Conservation (phyloP, 2,888 invertebrate genomes). For the Xestia c-nigrum region DNA sequence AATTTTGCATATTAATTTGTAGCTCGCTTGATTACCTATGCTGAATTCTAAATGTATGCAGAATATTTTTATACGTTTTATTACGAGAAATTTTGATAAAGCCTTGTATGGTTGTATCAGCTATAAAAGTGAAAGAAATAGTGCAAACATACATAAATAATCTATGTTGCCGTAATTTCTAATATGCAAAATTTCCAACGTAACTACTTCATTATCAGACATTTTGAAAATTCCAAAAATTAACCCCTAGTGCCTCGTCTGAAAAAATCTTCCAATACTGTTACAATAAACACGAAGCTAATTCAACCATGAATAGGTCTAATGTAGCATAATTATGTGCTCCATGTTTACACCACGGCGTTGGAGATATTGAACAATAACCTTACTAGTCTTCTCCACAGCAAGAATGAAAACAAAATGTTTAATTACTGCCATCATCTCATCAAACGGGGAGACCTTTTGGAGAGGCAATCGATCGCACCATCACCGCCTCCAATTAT, state of each 20-base stretch:
- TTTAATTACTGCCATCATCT: slow-evolving; percentile 43
- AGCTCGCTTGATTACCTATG: slow-evolving; percentile 37
- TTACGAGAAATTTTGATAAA: slow-evolving; percentile 16
- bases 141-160: neutral
- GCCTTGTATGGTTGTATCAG: neutral
- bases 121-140: slow-evolving; percentile 4
- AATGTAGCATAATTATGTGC: neutral
- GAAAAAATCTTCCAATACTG: slow-evolving; percentile 17
- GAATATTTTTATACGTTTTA: slow-evolving; percentile 9
- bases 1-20: slow-evolving; percentile 59
- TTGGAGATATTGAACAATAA: slow-evolving; percentile 38
- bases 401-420: slow-evolving; percentile 35
- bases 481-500: slow-evolving; percentile 24
- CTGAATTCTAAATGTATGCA: slow-evolving; percentile 33
- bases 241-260: neutral
- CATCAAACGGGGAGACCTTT: slow-evolving; percentile 35
- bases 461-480: slow-evolving; percentile 34
- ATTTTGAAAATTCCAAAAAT: neutral
- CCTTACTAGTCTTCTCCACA: slow-evolving; percentile 16
- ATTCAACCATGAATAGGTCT: slow-evolving; percentile 26
- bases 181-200: neutral
- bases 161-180: neutral
- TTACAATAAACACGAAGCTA: slow-evolving; percentile 26
- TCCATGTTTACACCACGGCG: slow-evolving; percentile 21
- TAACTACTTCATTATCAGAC: neutral